A percentile compares a stretch with the other conserved stretches of the same genome.
Conservation (phyloP, 2,113 vertebrate species). For the Phylloscopus whistleri region DNA sequence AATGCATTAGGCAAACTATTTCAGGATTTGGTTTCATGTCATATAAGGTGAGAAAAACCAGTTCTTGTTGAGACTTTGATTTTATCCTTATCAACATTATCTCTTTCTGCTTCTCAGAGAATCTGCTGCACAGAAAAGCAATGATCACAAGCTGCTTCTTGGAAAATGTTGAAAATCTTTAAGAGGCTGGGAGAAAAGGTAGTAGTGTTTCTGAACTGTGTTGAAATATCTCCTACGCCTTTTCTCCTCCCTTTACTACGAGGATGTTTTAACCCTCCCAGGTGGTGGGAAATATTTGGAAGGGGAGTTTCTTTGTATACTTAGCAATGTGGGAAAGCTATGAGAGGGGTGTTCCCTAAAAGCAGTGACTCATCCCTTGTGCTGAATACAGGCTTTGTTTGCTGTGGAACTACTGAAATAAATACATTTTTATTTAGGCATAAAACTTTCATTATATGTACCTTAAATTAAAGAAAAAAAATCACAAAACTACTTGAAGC, state of each 20-base stretch:
- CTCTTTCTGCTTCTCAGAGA: neutral
- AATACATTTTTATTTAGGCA: neutral
- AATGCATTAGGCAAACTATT: slow-evolving; percentile 10
- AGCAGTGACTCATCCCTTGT: slow-evolving; percentile 17
- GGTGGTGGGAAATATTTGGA: slow-evolving; percentile 30
- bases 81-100: neutral
- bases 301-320: slow-evolving; percentile 22
- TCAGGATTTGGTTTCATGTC: slow-evolving; percentile 2
- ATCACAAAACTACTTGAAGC: neutral
- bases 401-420: neutral
- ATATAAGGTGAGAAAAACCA: neutral
- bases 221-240: neutral
- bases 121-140: neutral
- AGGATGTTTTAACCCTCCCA: neutral
- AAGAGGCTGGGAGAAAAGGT: neutral
- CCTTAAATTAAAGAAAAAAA: neutral
- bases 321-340: slow-evolving; percentile 35
- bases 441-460: neutral
- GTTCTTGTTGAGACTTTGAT: neutral
- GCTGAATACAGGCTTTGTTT: neutral
- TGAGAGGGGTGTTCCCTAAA: slow-evolving; percentile 35
- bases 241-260: neutral
- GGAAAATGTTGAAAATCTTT: neutral
- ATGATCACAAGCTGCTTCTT: neutral
- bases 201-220: neutral